Conservation (phyloP, 2,888 invertebrate genomes). For the Dicranocentrus wangi region DNA sequence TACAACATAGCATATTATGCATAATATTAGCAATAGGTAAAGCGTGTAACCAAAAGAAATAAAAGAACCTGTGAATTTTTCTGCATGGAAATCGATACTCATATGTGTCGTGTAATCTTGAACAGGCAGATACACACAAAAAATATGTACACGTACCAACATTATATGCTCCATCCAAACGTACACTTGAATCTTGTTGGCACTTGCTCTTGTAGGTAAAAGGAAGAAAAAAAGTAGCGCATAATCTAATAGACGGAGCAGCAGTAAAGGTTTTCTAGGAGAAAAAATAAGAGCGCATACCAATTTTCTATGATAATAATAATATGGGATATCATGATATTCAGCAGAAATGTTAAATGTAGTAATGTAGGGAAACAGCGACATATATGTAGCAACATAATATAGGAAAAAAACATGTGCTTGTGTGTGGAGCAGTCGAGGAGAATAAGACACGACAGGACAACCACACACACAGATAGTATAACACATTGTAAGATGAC, state of each 20-base stretch:
- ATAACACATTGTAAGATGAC: conserved; percentile 39
- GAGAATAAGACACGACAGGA: not conserved
- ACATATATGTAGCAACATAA: not conserved
- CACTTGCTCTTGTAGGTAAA: conserved; percentile 14
- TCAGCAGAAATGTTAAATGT: conserved; percentile 14
- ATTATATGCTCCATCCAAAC: not conserved
- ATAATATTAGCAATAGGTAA: no score
- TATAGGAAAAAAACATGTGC: not conserved
- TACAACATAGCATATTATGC: not conserved
- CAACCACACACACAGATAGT: conserved; percentile 2
- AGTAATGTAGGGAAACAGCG: not conserved
- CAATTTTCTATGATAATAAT: not conserved
- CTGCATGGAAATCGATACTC: conserved; percentile 64
- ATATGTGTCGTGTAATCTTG: conserved; percentile 55
- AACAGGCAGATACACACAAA: conserved; percentile 53
- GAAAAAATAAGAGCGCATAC: conserved; percentile 13
- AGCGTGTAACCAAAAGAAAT: conserved; percentile 28
- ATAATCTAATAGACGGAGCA: conserved; percentile 18
- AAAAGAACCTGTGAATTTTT: conserved; percentile 65
- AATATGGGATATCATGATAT: conserved; percentile 6
- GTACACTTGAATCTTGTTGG: conserved; percentile 25
- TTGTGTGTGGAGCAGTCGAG: not conserved
- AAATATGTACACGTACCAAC: not conserved
- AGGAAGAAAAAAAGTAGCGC: not conserved
- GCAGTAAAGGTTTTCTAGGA: conserved; percentile 6